Base-by-base conservation (phyloP, 2,797 vertebrate species). In the Delichon dasypus region DNA sequence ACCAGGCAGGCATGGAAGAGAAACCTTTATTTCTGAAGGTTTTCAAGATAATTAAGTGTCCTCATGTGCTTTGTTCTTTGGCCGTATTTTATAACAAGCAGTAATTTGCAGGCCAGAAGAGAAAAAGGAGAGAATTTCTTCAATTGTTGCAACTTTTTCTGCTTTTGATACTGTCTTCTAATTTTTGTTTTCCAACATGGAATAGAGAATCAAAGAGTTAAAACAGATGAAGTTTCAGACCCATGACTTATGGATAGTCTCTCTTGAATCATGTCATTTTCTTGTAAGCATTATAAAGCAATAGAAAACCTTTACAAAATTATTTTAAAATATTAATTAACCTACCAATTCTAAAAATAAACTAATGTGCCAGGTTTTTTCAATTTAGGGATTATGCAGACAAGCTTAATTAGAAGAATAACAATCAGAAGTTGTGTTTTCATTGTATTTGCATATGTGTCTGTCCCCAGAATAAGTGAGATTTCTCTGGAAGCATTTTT, bases 1-100 rank as follows among this genome's bases (percentile, higher is more conserved):
- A 58, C 12, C 44, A 85, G 68, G 27, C 48, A 88, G 54, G 15
- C 7, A 40, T 91, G 62, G 84, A 97, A 96, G 66, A 86, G 83
- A 82, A 96, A 88, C 76, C 57, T 77, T 92, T 87, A 61, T 78
- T 96, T 97, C 91, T 94, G 89, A 81, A 66, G 70, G 58, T 70
- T 94, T 95, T 67, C 95, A 95, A 88, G 68, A 93, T 88, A 97
- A 97, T 95, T 97, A 95, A 74, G 44, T 70, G 36, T 29, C 36
- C 11, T 78, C 60, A 26, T 67, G 23, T 38, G 72, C 91, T 97
- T 95, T 94, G 29, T 89, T 93, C 67, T 79, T 42, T 29, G 83
- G 60, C 13, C 30, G 32, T 84, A 77, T 92, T 94, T 88, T 94
- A 51, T 21, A 85, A 30, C 60, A 93, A 85, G 72, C 42, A 72